Base-by-base conservation (phyloP, 2,888 invertebrate genomes). In the Trichopoda pennipes region DNA sequence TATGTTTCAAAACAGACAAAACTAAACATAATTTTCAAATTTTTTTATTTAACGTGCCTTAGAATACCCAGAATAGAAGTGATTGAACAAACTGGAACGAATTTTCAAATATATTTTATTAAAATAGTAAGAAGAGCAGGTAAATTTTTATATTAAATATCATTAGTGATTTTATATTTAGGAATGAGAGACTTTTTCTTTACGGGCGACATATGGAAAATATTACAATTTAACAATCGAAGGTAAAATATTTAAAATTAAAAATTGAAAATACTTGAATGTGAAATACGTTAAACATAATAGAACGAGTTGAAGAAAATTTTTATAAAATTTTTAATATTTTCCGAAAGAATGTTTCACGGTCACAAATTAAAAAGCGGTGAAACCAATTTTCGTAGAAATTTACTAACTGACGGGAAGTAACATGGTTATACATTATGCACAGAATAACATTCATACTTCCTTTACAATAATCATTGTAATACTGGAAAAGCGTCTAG, bases 121-220 rank as follows among this genome's bases (percentile, higher is more conserved):
- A 49, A 79, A 66, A 64, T 35, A 28, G 28, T 1, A 51, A 19
- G 42, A 35, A 53, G 32, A 49, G 58, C 61, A 68, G 58, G 53
- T 66, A 70, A 38, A 64, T 58, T 74, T 63, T 55, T 17, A 51
- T 51, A 70, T 74, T 51, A 60, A 44, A 51, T 64, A 51, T 49
- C 9, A 23, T 53, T 38, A 49, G n/a, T 16, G 14, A 14, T 14
- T 42, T 38, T n/a, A 10, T 38, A 14, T 66, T 53, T 35, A n/a
- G 1, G 2, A 44, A 8, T 9, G 4, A 32, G 63, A 1, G 35
- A 28, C 7, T 12, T 19, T 58, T 23, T 23, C 35, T 10, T 38
- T 66, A 14, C 12, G 44, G 68, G 77, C 69, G 77, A 73, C 81
- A 81, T 69, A 68, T 77, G 38, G 73, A 60, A 80, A 58, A 21